These are phyloP conservation scores for Pachycephus smyrnensis DNA, from an alignment of 2,888 invertebrate genomes.

Conservation along the genomic window DNA sequence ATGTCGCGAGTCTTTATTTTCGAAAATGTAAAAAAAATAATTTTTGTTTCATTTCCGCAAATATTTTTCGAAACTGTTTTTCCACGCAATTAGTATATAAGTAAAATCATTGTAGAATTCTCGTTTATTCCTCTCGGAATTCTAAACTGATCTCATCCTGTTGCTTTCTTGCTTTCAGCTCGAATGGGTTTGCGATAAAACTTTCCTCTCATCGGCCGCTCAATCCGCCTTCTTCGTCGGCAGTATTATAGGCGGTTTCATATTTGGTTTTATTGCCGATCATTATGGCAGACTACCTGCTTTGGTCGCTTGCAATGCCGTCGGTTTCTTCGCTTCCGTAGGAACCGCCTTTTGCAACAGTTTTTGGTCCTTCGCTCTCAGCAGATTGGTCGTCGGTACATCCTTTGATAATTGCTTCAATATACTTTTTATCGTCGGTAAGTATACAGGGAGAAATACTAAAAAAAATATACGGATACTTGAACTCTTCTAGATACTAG, in stretches of 20 bases:
- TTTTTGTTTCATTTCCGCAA: background rate
- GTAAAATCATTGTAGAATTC: background rate
- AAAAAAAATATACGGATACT: background rate
- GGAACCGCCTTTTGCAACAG: constrained; percentile 80
- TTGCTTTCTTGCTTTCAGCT: constrained; percentile 69
- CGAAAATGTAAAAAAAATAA: background rate
- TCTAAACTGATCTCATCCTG: background rate
- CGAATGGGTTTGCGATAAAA: constrained; percentile 89
- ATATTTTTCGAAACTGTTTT: no score
- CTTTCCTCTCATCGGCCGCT: constrained; percentile 81
- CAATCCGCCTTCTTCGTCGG: constrained; percentile 91
- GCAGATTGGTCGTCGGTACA: constrained; percentile 85
- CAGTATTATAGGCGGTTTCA: constrained; percentile 85
- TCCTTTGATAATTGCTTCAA: constrained; percentile 92
- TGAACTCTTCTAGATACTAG: background rate
- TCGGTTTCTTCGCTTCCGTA: constrained; percentile 79
- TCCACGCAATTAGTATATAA: background rate
- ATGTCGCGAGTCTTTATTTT: background rate
- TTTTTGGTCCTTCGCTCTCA: constrained; percentile 83
- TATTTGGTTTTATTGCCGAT: constrained; percentile 91
- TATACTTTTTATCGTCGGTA: constrained; percentile 92
- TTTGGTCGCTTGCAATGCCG: constrained; percentile 82
- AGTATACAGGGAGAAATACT: constrained; percentile 51
- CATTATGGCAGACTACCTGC: constrained; percentile 88
- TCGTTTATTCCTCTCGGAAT: background rate